Evolutionary conservation across 2,113 vertebrate genomes (phyloP).

Genomic region (Zosterops hypoxanthus): DNA sequence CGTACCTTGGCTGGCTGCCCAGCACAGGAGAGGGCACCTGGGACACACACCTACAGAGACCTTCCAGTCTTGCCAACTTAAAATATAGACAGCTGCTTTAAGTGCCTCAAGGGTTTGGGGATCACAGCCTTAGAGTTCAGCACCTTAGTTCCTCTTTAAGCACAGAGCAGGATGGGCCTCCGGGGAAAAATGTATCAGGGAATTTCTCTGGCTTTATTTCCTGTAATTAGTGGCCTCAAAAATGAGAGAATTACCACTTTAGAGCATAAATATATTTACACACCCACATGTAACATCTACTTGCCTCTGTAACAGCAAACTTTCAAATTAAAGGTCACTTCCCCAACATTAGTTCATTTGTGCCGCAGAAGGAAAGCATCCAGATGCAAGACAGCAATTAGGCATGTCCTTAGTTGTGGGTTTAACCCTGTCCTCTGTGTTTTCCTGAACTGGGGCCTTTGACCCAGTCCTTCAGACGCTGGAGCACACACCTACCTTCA

Average conservation of each 20-base stretch:
- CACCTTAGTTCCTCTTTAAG: constrained; percentile 19
- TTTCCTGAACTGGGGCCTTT: constrained; percentile 32
- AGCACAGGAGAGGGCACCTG: background rate
- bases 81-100: constrained; percentile 14
- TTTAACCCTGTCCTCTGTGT: constrained; percentile 38
- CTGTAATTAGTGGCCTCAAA: constrained; percentile 61
- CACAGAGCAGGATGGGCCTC: background rate
- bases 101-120: constrained; percentile 29
- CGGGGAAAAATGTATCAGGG: constrained; percentile 37
- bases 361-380: constrained; percentile 20
- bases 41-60: background rate
- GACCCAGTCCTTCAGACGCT: constrained; percentile 44
- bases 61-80: background rate
- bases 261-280: constrained; percentile 47
- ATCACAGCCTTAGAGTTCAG: constrained; percentile 32
- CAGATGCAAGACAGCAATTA: constrained; percentile 45
- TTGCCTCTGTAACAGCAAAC: constrained; percentile 48
- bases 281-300: constrained; percentile 32
- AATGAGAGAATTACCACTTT: constrained; percentile 55
- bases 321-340: constrained; percentile 68
- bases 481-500: constrained; percentile 34
- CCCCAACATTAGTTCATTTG: constrained; percentile 20
- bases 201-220: constrained; percentile 68
- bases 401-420: constrained; percentile 42
- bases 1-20: background rate